Percentiles rank a stretch among this genome's conserved stretches.
Evolutionary conservation across 2,113 vertebrate genomes (phyloP).

Genomic region (Actenoides lindsayi): DNA sequence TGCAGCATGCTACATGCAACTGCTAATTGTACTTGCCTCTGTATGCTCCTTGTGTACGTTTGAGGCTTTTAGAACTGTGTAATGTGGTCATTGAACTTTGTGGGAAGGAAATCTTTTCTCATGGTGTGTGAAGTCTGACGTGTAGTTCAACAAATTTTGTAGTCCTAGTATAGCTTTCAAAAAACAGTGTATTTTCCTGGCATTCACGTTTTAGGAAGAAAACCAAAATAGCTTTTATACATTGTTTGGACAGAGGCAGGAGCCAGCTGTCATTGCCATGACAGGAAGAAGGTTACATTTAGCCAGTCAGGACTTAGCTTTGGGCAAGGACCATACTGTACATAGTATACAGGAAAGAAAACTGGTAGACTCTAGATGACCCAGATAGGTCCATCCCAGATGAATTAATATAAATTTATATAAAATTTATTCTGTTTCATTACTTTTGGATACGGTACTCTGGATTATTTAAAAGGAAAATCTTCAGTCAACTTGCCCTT

Average conservation of each 20-base stretch:
- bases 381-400: neutral
- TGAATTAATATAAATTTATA: neutral
- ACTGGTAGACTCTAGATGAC: neutral
- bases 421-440: neutral
- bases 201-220: neutral
- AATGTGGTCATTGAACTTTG: neutral
- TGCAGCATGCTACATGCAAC: neutral
- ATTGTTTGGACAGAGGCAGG: neutral
- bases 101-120: neutral
- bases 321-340: neutral
- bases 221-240: neutral
- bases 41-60: neutral
- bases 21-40: neutral
- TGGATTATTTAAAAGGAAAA: neutral
- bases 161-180: neutral
- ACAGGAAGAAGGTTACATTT: neutral
- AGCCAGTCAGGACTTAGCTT: neutral
- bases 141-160: neutral
- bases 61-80: neutral
- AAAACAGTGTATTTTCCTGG: neutral
- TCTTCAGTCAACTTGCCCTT: neutral
- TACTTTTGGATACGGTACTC: neutral
- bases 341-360: neutral
- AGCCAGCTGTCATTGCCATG: neutral
- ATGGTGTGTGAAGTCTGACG: neutral